These are phyloP conservation scores for Steatocranus sp. DNA, from an alignment of 2,797 vertebrate species.

Conservation along the genomic window DNA sequence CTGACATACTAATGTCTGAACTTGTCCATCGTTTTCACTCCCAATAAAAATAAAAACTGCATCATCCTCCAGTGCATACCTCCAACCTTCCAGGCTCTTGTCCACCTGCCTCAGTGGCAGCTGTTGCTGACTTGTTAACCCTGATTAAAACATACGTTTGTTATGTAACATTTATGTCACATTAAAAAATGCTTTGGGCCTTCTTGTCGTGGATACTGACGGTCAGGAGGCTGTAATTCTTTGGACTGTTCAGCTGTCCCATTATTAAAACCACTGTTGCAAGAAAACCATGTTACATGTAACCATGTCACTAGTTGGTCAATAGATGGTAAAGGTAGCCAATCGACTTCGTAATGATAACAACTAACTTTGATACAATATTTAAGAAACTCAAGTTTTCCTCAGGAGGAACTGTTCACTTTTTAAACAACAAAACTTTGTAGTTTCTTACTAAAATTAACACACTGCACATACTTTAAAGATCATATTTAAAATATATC, in stretches of 20 bases:
- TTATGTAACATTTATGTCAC: not conserved
- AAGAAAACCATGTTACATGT: not conserved
- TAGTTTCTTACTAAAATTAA: accelerated
- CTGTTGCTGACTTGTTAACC: not conserved
- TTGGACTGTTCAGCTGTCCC: accelerated
- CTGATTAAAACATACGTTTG: accelerated
- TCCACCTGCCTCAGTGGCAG: not conserved
- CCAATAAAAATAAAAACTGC: accelerated
- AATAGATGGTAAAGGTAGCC: not conserved
- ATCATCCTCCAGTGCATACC: not conserved
- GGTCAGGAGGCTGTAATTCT: not conserved
- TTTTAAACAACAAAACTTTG: not conserved
- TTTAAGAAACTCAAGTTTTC: not conserved
- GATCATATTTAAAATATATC: not conserved
- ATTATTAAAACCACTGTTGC: not conserved
- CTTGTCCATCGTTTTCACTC: not conserved
- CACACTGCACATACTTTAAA: accelerated
- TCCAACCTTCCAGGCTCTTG: not conserved
- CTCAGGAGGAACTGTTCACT: not conserved
- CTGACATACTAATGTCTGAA: not conserved
- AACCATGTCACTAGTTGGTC: not conserved
- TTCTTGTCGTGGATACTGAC: accelerated
- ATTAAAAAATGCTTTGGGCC: not conserved
- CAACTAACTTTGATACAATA: not conserved
- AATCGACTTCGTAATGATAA: not conserved